Percentiles rank a stretch among this genome's conserved stretches.
These are phyloP conservation scores for Poecilia picta DNA, from an alignment of 2,797 vertebrate species.

Conservation along the genomic window DNA sequence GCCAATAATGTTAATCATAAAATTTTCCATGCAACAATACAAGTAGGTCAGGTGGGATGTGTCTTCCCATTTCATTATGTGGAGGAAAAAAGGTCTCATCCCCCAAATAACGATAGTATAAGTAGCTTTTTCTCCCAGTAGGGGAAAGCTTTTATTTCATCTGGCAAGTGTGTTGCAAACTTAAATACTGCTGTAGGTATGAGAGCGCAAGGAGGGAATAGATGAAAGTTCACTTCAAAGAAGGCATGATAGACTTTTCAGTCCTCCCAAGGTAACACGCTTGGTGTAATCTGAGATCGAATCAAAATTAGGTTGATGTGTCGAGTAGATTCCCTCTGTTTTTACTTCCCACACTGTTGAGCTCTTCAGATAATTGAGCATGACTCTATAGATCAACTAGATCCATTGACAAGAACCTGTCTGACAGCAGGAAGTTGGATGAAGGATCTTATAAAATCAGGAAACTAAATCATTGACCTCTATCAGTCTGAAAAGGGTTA, in stretches of 20 bases:
- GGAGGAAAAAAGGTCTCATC: background rate
- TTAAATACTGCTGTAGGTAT: background rate
- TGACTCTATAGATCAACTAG: background rate
- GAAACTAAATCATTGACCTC: background rate
- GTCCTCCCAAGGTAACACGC: constrained; percentile 7
- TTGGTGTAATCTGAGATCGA: constrained; percentile 26
- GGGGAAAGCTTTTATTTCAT: background rate
- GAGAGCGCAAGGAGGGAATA: background rate
- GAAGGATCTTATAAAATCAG: background rate
- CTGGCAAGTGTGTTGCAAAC: background rate
- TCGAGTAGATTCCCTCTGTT: background rate
- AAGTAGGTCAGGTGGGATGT: constrained; percentile 22
- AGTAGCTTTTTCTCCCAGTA: background rate
- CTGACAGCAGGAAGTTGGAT: background rate
- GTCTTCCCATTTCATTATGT: constrained; percentile 19
- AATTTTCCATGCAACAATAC: constrained; percentile 54
- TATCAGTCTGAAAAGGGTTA: background rate
- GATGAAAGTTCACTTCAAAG: constrained; percentile 22
- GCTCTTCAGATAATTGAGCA: background rate
- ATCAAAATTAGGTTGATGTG: constrained; percentile 1
- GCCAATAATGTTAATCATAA: constrained; percentile 64
- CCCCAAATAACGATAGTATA: constrained; percentile 1
- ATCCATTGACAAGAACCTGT: background rate
- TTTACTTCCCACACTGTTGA: background rate
- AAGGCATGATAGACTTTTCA: constrained; percentile 11